Evolutionary conservation across 2,888 invertebrate species (phyloP), one percentile per base, ranked within the genome.

Genomic region (Lordiphosa fenestrarum): DNA sequence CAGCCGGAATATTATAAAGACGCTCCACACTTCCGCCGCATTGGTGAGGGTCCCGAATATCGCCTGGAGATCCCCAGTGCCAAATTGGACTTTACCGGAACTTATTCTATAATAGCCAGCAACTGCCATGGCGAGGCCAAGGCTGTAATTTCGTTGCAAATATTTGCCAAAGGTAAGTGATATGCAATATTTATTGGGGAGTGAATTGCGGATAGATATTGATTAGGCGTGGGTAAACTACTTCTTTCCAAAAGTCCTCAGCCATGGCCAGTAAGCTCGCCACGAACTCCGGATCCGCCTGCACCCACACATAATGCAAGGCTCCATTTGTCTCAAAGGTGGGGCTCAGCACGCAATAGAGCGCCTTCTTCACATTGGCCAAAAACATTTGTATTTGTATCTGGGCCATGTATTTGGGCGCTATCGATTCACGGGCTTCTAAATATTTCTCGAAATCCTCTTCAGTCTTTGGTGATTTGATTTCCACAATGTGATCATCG

Each of bases 1-100:
- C 91, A 96, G 96, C 94, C 96, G 71, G 95, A 95, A 86, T 96
- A 96, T 86, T 96, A 96, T 89, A 93, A 93, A 71, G 96, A 96
- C 91, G 94, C 95, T n/a, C 92, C 93, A 3, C 94, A 95, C 86
- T 96, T 96, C 90, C 92, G 93, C 70, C 91, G 94, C 38, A 86
- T 90, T 54, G 95, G 93, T 21, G 93, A 92, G 55, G 96, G 96
- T 0, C 94, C 95, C 0, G 94, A 94, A 85, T 96, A 96, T 88
- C 92, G 94, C 6, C 91, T 96, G 84, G 95, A 96, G 90, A 96
- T 96, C 68, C 95, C 96, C 0, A 94, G 95, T 84, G 96, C 95
- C 2, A 95, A 95, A 87, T 91, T 96, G 44, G 95, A 96, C 88
- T 96, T 93, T 89, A 96, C 96, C 0, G 96, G 96, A 44, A 94